Base-by-base conservation (phyloP, 2,113 vertebrate genomes). In the Scalopus aquaticus region DNA sequence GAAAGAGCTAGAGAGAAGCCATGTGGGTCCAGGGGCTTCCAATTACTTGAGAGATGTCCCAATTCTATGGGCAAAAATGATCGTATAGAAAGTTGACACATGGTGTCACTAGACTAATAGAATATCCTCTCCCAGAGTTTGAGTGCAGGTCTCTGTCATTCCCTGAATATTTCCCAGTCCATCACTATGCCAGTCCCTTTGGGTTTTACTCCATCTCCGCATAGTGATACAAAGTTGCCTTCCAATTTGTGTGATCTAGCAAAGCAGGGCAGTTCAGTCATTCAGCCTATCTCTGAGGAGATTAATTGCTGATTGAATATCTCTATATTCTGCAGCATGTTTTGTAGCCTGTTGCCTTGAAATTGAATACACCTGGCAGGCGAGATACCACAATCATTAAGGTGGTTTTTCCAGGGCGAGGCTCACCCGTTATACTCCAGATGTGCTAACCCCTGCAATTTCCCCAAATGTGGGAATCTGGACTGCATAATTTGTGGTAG, bases 331-430 rank as follows among this genome's bases (percentile, higher is more conserved):
- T 9, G 7, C 4, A 78, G 67, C 19, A 35, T 11, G 3, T 65
- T 95, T 81, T 90, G 49, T 82, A 42, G 46, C 32, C 37, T 20
- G n/a, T 64, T 84, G 28, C 67, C 20, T 90, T 60, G 30, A 69
- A 78, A 70, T 78, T 62, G 10, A 56, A 56, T 22, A 56, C 54
- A 56, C 54, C 54, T 56, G 54, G 54, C 20, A 56, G 54, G 51
- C 2, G 54, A 56, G 20, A 56, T 22, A 22, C 54, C 54, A 22
- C 9, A 9, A 4, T 56, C 20, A 2, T 8, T 6, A 56, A 24
- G 54, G 54, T 56, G 54, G 19, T 22, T 56, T 56, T 56, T 22
- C 54, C 54, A 22, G 54, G 17, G 20, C 54, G 6, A 22, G 54
- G 6, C 20, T 22, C 20, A 56, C 54, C 19, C 54, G 22, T 56